A percentile compares a stretch with the other conserved stretches of the same genome.
Conservation (phyloP, 1,140 invertebrate genomes). For the Aphelenchoides avenae region DNA sequence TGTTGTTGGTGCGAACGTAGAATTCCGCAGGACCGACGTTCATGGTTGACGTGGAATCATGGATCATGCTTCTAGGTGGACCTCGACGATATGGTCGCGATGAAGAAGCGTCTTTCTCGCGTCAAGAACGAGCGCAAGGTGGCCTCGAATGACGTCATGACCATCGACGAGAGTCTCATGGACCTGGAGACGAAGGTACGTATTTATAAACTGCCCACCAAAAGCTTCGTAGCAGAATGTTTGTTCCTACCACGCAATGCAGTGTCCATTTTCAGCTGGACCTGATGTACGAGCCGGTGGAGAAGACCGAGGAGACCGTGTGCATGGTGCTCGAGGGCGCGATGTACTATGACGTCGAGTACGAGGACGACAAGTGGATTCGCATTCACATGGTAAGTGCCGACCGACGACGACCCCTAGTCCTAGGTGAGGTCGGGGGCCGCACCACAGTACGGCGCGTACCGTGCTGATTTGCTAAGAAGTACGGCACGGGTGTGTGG, state of each 20-base stretch:
- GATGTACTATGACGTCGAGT: constrained; percentile 34
- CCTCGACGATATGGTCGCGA: constrained; percentile 51
- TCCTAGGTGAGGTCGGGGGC: no score
- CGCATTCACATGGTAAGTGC: no score
- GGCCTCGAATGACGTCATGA: constrained; percentile 16
- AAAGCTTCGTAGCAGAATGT: constrained; percentile 2
- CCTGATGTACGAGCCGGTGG: constrained; percentile 51
- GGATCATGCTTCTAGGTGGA: constrained; percentile 45
- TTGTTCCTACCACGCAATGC: no score
- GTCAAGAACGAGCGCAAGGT: constrained; percentile 47
- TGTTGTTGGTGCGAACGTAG: not conserved
- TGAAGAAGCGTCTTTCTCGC: constrained; percentile 51
- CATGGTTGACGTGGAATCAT: no score
- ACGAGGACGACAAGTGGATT: constrained; percentile 44
- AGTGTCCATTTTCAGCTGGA: constrained; percentile 33
- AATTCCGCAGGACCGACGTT: not conserved
- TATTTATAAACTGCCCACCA: no score
- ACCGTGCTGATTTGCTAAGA: no score
- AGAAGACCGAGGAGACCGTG: constrained; percentile 37
- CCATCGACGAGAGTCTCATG: constrained; percentile 23
- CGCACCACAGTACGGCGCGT: no score
- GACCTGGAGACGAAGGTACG: constrained; percentile 19
- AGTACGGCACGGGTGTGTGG: no score
- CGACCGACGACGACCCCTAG: no score
- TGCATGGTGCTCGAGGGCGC: constrained; percentile 51